A percentile compares a stretch with the other conserved stretches of the same genome.
Conservation (phyloP, 1,140 invertebrate genomes). For the Sipha flava region DNA sequence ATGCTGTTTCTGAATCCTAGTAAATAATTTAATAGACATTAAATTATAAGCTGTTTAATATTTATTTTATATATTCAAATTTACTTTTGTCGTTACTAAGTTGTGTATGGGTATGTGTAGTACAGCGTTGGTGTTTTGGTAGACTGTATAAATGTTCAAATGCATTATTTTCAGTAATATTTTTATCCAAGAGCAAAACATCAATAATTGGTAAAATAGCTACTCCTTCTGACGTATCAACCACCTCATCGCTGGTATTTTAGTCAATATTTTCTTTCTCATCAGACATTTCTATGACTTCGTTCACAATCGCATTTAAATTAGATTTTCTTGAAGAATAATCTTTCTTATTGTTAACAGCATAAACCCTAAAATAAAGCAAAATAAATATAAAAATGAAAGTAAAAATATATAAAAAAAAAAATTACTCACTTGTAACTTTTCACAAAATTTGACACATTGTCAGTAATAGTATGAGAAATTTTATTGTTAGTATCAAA, state of each 20-base stretch:
- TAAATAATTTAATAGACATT: background rate
- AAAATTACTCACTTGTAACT: too few relatives aligned
- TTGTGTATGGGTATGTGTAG: background rate
- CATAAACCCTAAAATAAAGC: background rate
- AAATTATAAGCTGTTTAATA: background rate
- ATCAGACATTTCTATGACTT: background rate
- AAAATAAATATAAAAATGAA: background rate
- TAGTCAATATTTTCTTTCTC: too few relatives aligned
- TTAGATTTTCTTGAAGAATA: background rate
- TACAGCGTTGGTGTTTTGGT: background rate
- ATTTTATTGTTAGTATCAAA: background rate
- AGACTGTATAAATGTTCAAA: background rate
- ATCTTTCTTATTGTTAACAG: background rate
- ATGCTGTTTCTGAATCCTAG: background rate
- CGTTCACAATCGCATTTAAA: background rate
- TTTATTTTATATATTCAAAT: background rate
- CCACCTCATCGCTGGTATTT: too few relatives aligned
- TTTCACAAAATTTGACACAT: background rate
- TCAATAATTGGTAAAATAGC: background rate
- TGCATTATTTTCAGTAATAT: background rate
- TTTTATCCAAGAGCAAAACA: background rate
- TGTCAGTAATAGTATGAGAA: background rate
- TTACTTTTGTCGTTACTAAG: background rate
- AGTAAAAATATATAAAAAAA: background rate
- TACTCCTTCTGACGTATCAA: background rate